Percentiles rank a stretch among this genome's conserved stretches.
These are phyloP conservation scores for Acanthacorydalis orientalis DNA, from an alignment of 2,888 invertebrate genomes.

Conservation along the genomic window DNA sequence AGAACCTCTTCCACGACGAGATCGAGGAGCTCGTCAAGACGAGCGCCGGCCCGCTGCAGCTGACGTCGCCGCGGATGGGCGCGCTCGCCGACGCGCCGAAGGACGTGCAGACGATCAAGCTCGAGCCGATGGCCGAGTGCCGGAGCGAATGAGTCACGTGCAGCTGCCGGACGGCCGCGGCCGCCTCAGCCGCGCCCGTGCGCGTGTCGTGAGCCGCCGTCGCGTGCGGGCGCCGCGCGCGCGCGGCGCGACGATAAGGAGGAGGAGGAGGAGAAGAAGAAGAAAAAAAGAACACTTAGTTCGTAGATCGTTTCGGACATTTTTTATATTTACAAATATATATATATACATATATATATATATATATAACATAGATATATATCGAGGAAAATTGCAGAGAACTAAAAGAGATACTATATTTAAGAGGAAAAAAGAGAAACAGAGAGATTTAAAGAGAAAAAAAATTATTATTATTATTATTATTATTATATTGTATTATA, in stretches of 20 bases:
- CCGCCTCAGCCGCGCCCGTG: too few relatives aligned
- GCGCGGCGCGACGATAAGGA: too few relatives aligned
- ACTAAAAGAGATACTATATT: too few relatives aligned
- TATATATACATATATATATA: too few relatives aligned
- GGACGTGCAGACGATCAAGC: constrained; percentile 45
- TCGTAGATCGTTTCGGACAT: constrained; percentile 27
- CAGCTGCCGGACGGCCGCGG: too few relatives aligned
- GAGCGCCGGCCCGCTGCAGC: constrained; percentile 28
- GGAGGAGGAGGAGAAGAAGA: constrained; percentile 12
- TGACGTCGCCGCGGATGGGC: constrained; percentile 18
- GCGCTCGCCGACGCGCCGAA: constrained; percentile 24
- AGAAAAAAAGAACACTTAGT: too few relatives aligned
- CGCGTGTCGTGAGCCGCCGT: too few relatives aligned
- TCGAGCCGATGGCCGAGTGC: constrained; percentile 50
- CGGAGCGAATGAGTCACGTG: constrained; percentile 43
- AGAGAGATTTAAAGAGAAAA: neutral
- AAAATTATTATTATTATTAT: too few relatives aligned
- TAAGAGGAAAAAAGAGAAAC: too few relatives aligned
- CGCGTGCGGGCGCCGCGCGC: too few relatives aligned
- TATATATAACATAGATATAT: neutral
- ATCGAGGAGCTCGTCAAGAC: constrained; percentile 46
- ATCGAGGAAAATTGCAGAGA: too few relatives aligned
- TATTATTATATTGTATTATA: neutral
- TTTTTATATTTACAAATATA: constrained; percentile 26
- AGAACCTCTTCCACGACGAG: constrained; percentile 40